A percentile compares a stretch with the other conserved stretches of the same genome.
These are phyloP conservation scores for Perca flavescens DNA, from an alignment of 2,113 vertebrate genomes.

Conservation along the genomic window DNA sequence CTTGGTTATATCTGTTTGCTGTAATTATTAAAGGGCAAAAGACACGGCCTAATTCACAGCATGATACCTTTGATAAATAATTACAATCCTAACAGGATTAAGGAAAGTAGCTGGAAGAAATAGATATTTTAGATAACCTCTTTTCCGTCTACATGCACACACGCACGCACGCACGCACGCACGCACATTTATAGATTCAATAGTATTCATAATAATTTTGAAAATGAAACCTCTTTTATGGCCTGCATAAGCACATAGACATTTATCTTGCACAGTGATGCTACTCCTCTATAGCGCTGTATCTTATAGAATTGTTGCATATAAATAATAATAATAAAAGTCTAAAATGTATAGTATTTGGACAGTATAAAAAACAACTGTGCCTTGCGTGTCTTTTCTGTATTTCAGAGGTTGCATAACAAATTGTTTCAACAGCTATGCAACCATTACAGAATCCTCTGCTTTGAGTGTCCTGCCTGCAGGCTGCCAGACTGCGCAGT, in stretches of 20 bases:
- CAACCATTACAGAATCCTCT: conserved; percentile 60
- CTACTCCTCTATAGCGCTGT: background rate
- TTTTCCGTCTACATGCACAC: background rate
- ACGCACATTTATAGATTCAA: conserved; percentile 10
- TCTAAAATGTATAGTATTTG: conserved; percentile 13
- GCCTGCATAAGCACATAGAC: background rate
- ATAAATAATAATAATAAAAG: background rate
- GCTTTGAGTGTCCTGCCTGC: conserved; percentile 47
- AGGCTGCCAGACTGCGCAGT: conserved; percentile 34
- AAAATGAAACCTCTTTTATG: background rate
- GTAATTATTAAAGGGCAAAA: conserved; percentile 34
- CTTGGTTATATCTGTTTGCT: conserved; percentile 26
- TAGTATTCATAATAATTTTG: conserved; percentile 6
- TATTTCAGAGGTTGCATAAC: conserved; percentile 53
- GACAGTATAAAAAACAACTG: background rate
- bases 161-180: background rate
- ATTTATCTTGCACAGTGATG: background rate
- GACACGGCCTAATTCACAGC: conserved; percentile 20
- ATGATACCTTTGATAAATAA: conserved; percentile 47
- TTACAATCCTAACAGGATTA: conserved; percentile 53
- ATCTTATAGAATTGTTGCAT: background rate
- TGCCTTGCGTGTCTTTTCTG: conserved; percentile 38
- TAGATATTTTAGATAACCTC: conserved; percentile 31
- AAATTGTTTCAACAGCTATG: conserved; percentile 56
- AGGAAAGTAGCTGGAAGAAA: conserved; percentile 28